Evolutionary conservation across 2,888 invertebrate genomes (phyloP).

Genomic region (Cremastinae sp.): DNA sequence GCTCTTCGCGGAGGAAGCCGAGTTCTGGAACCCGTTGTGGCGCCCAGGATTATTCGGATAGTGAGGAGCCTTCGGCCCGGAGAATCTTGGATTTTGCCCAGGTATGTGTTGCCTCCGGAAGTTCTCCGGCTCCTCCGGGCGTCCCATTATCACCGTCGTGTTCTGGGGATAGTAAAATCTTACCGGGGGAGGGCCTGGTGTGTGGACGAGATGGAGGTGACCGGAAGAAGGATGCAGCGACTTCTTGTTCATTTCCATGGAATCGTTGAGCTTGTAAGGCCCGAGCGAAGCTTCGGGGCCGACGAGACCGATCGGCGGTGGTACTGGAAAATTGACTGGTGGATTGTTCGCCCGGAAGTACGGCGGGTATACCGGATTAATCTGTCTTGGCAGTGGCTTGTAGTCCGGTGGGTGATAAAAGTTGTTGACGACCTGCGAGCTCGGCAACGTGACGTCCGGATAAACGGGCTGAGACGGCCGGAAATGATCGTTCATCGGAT

Average conservation of each 20-base stretch:
- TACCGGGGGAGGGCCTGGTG: slow-evolving; percentile 24
- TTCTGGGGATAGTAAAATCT: slow-evolving; percentile 42
- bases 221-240: slow-evolving; percentile 25
- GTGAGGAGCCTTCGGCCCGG: slow-evolving; percentile 60
- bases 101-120: slow-evolving; percentile 1
- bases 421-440: no score
- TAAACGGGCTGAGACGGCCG: no score
- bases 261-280: slow-evolving; percentile 58
- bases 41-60: no score
- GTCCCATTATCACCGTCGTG: slow-evolving; percentile 13
- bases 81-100: slow-evolving; percentile 9
- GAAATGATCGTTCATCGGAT: slow-evolving; percentile 69
- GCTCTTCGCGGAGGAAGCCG: no score
- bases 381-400: slow-evolving; percentile 70
- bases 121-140: slow-evolving; percentile 22
- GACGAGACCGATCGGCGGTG: slow-evolving; percentile 56
- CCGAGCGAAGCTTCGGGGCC: slow-evolving; percentile 64
- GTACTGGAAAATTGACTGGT: slow-evolving; percentile 53
- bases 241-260: slow-evolving; percentile 41
- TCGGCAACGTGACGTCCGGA: no score
- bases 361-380: slow-evolving; percentile 71
- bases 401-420: slow-evolving; percentile 70
- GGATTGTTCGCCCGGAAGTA: slow-evolving; percentile 69
- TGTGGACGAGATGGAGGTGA: slow-evolving; percentile 21
- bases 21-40: no score